Evolutionary conservation across 2,797 vertebrate genomes (phyloP).

Genomic region (Tokudaia muenninki): DNA sequence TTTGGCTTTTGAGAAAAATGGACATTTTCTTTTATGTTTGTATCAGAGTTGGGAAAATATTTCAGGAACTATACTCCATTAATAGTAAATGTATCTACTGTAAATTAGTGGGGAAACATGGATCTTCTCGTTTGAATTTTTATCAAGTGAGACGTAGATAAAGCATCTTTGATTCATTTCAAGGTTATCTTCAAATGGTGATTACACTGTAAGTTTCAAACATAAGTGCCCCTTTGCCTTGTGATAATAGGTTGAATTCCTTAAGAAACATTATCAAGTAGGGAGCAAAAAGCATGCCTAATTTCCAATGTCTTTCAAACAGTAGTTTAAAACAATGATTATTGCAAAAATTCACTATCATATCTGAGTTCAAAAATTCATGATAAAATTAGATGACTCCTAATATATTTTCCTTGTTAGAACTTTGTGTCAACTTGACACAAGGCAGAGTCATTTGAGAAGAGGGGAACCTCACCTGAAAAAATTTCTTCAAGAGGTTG

Average conservation of each 20-base stretch:
- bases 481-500: not conserved
- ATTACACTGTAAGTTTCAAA: not conserved
- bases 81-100: not conserved
- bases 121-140: not conserved
- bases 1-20: not conserved
- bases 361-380: not conserved
- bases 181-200: slow-evolving; percentile 5
- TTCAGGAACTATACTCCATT: not conserved
- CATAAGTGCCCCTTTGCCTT: slow-evolving; percentile 30
- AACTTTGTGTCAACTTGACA: not conserved
- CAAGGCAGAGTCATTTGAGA: not conserved
- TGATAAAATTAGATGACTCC: not conserved
- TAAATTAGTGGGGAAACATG: not conserved
- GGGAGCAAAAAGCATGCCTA: not conserved
- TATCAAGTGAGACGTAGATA: not conserved
- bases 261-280: not conserved
- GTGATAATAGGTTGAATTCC: not conserved
- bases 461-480: not conserved
- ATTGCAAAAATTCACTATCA: slow-evolving; percentile 7
- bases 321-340: not conserved
- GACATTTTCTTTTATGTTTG: not conserved
- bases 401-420: not conserved
- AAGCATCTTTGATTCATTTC: not conserved
- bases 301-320: not conserved
- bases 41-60: not conserved